These are phyloP conservation scores for Eudyptes chrysolophus DNA, from an alignment of 2,113 vertebrate genomes.

Conservation along the genomic window DNA sequence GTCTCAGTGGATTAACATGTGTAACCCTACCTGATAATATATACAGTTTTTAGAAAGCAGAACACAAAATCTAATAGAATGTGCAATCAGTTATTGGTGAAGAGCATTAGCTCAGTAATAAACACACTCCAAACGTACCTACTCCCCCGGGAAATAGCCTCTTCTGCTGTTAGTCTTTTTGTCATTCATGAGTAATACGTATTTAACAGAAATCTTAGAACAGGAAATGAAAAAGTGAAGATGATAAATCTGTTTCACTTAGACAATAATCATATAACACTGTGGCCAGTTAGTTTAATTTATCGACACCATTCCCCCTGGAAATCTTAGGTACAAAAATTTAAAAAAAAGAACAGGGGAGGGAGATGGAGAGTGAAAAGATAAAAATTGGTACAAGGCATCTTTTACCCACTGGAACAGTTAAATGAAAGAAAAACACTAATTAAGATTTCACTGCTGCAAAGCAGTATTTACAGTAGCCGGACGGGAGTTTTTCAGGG, in stretches of 20 bases:
- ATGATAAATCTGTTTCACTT: conserved; percentile 26
- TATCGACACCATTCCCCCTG: not conserved
- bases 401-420: not conserved
- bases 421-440: conserved; percentile 41
- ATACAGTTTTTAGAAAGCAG: conserved; percentile 5
- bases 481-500: not conserved
- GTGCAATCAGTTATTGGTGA: not conserved
- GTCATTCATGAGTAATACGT: conserved; percentile 25
- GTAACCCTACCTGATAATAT: not conserved
- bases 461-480: conserved; percentile 54
- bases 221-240: conserved; percentile 53
- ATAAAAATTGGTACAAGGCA: not conserved
- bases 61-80: conserved; percentile 9
- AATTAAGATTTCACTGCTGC: conserved; percentile 54
- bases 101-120: conserved; percentile 20
- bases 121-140: not conserved
- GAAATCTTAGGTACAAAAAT: not conserved
- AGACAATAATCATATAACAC: conserved; percentile 38
- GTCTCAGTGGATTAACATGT: not conserved
- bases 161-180: conserved; percentile 1
- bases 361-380: not conserved
- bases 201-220: conserved; percentile 55
- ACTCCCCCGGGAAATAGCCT: conserved; percentile 4
- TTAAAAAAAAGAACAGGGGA: not conserved
- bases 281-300: conserved; percentile 38